Conservation (phyloP, 2,888 invertebrate genomes). For the Pyrocoelia pectoralis region DNA sequence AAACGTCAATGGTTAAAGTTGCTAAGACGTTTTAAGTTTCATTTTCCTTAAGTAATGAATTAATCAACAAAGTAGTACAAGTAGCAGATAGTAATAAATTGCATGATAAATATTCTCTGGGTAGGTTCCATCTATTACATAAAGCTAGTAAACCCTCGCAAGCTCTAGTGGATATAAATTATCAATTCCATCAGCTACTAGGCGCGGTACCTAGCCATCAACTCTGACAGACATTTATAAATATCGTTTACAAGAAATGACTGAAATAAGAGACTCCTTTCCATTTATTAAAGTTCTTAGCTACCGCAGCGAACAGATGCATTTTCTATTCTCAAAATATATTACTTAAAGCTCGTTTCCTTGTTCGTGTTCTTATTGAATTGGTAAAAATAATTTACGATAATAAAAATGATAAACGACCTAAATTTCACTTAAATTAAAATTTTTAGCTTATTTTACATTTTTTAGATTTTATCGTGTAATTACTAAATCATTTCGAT, state of each 20-base stretch:
- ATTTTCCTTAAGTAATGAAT: slow-evolving; percentile 27
- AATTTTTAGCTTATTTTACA: too few species aligned
- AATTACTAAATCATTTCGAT: too few species aligned
- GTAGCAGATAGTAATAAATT: slow-evolving; percentile 41
- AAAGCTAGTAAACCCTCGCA: slow-evolving; percentile 35
- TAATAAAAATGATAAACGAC: slow-evolving; percentile 21
- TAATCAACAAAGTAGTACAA: slow-evolving; percentile 35
- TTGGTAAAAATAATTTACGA: slow-evolving; percentile 23
- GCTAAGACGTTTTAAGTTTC: slow-evolving; percentile 5
- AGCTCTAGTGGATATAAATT: slow-evolving; percentile 52
- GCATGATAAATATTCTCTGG: slow-evolving; percentile 43
- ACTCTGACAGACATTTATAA: slow-evolving; percentile 53
- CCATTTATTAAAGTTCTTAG: slow-evolving; percentile 47
- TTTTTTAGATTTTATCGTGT: too few species aligned
- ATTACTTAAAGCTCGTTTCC: slow-evolving; percentile 27
- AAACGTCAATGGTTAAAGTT: not conserved
- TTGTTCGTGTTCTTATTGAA: slow-evolving; percentile 22
- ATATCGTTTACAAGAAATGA: slow-evolving; percentile 50
- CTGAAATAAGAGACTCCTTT: slow-evolving; percentile 49
- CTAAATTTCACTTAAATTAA: too few species aligned
- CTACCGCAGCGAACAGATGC: slow-evolving; percentile 33
- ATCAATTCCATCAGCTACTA: slow-evolving; percentile 53
- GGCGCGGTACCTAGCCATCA: slow-evolving; percentile 50
- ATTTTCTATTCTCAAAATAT: slow-evolving; percentile 32
- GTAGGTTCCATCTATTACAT: slow-evolving; percentile 43